Conservation (phyloP, 2,113 vertebrate genomes). For the Ciconia stormi region DNA sequence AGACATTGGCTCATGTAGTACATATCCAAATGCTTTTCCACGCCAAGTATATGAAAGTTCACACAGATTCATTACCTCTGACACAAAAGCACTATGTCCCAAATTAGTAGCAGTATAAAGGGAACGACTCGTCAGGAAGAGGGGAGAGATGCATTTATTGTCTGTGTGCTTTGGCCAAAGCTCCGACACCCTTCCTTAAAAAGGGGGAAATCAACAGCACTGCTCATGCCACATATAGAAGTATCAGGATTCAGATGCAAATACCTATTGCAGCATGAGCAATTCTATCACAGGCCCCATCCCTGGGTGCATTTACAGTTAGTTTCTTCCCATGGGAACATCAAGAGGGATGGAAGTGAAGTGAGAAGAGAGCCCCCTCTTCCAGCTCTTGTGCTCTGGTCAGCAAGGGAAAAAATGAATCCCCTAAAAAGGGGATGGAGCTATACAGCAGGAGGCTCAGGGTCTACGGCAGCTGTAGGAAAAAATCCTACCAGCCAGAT, state of each 20-base stretch:
- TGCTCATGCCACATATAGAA: accelerated
- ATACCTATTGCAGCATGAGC: accelerated
- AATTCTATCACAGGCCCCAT: neutral
- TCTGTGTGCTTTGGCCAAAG: neutral
- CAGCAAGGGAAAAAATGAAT: neutral
- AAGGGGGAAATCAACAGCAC: neutral
- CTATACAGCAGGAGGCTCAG: neutral
- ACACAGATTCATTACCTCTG: neutral
- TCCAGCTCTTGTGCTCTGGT: neutral
- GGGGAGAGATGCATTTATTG: neutral
- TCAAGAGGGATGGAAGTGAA: neutral
- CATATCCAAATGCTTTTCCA: neutral
- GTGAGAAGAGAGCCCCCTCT: neutral
- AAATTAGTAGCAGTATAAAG: neutral
- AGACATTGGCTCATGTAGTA: neutral
- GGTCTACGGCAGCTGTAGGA: neutral
- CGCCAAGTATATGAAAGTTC: neutral
- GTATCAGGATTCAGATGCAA: neutral
- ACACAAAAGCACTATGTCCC: neutral
- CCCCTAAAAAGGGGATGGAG: neutral
- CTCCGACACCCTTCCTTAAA: neutral
- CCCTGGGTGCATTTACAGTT: neutral
- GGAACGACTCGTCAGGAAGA: neutral
- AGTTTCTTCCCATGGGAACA: neutral
- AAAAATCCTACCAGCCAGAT: neutral